These are phyloP conservation scores for Trichomalopsis sarcophagae DNA, from an alignment of 1,140 invertebrate species.

Conservation along the genomic window DNA sequence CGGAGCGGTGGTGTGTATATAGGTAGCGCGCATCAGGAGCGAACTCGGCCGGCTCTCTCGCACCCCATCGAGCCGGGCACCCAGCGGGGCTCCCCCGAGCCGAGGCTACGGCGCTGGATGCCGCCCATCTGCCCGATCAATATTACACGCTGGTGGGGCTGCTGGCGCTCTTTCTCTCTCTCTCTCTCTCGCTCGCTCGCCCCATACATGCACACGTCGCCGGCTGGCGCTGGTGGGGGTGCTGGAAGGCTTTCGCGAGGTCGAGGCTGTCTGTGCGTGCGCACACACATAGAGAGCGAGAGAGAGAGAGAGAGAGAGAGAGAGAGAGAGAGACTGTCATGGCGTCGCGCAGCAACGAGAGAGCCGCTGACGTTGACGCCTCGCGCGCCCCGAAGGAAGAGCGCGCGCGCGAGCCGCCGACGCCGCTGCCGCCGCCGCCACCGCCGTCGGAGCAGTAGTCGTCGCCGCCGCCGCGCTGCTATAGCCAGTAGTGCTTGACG, in stretches of 20 bases:
- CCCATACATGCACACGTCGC: constrained; percentile 2
- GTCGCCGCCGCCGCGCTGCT: no score
- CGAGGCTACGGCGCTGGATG: constrained; percentile 65
- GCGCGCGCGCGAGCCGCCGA: neutral
- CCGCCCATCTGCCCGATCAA: constrained; percentile 74
- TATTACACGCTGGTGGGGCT: constrained; percentile 72
- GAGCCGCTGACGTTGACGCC: constrained; percentile 60
- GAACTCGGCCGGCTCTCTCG: neutral
- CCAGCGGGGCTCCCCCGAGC: constrained; percentile 56
- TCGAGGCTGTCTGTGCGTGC: constrained; percentile 55
- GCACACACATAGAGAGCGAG: constrained; percentile 27
- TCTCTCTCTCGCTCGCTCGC: neutral
- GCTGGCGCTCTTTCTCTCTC: constrained; percentile 51
- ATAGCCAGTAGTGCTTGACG: neutral
- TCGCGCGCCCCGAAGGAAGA: constrained; percentile 30
- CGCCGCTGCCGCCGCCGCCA: constrained; percentile 26
- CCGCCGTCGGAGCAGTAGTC: neutral
- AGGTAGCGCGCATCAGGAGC: neutral
- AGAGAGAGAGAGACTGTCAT: constrained; percentile 66
- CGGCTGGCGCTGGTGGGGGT: constrained; percentile 35
- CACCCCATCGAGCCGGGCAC: neutral
- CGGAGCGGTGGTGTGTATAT: neutral
- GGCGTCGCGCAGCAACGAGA: constrained; percentile 70
- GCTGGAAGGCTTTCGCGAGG: constrained; percentile 57
- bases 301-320: constrained; percentile 10